A percentile compares a stretch with the other conserved stretches of the same genome.
These are phyloP conservation scores for Cheilosia vulpina DNA, from an alignment of 2,888 invertebrate genomes.

Conservation along the genomic window DNA sequence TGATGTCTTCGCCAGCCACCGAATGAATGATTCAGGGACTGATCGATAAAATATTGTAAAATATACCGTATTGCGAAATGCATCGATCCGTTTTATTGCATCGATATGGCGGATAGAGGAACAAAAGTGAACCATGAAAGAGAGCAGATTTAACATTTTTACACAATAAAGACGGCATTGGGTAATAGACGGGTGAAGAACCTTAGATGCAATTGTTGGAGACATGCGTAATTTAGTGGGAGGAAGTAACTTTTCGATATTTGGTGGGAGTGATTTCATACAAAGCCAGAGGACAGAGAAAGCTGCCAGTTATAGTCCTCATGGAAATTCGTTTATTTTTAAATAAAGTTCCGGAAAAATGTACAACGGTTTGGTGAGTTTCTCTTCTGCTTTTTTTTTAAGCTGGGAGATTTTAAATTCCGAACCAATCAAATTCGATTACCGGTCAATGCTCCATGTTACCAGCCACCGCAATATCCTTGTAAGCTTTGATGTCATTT, in stretches of 20 bases:
- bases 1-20: slow-evolving; percentile 2
- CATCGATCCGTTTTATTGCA: slow-evolving; percentile 44
- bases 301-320: too few species aligned
- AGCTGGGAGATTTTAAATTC: too few species aligned
- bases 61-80: slow-evolving; percentile 66
- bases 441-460: too few species aligned
- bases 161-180: background rate
- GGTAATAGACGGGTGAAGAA: slow-evolving; percentile 3
- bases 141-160: background rate
- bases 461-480: too few species aligned
- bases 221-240: background rate
- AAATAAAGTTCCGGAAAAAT: too few species aligned
- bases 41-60: slow-evolving; percentile 63
- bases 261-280: too few species aligned
- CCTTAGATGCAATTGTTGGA: background rate
- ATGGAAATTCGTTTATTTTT: too few species aligned
- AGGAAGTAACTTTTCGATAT: background rate
- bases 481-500: too few species aligned
- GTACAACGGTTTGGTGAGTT: too few species aligned
- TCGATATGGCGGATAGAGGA: background rate
- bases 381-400: too few species aligned
- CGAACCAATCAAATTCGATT: too few species aligned
- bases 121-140: slow-evolving; percentile 15
- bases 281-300: too few species aligned
- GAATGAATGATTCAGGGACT: slow-evolving; percentile 60